These are phyloP conservation scores for Falco cherrug DNA, from an alignment of 2,797 vertebrate genomes.

Conservation along the genomic window DNA sequence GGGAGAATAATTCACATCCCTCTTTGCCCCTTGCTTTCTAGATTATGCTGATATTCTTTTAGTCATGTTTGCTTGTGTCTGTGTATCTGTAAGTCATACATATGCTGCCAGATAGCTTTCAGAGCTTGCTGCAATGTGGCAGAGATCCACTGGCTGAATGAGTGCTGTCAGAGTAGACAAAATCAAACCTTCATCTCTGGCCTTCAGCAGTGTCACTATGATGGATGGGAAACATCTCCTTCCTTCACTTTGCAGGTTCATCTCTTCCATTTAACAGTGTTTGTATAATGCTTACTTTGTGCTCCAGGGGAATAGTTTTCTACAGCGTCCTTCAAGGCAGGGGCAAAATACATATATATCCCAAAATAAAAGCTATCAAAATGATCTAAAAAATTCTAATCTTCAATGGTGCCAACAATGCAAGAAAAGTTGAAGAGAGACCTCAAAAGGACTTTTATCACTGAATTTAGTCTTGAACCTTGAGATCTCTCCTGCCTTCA, in stretches of 20 bases:
- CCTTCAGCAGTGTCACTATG: background rate
- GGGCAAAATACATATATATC: background rate
- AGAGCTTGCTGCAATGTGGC: background rate
- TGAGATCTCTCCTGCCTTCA: background rate
- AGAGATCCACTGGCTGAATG: background rate
- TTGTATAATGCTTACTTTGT: background rate
- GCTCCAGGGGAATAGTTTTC: background rate
- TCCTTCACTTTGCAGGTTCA: background rate
- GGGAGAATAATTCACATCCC: background rate
- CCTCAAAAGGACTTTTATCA: background rate
- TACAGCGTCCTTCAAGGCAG: background rate
- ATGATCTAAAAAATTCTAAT: background rate
- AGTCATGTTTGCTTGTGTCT: background rate
- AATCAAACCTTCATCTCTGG: background rate
- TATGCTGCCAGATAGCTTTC: background rate
- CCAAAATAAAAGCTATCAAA: background rate
- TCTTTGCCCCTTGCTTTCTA: background rate
- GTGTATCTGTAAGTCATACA: background rate
- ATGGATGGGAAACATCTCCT: background rate
- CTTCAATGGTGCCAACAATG: background rate
- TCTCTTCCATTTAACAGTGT: constrained; percentile 7
- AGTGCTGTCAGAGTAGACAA: background rate
- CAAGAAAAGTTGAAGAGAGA: background rate
- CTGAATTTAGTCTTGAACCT: background rate
- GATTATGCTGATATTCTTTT: background rate